phyloP scores from a whole-genome alignment of 2,113 vertebrate genomes.

The Nansenia antarctica region DNA sequence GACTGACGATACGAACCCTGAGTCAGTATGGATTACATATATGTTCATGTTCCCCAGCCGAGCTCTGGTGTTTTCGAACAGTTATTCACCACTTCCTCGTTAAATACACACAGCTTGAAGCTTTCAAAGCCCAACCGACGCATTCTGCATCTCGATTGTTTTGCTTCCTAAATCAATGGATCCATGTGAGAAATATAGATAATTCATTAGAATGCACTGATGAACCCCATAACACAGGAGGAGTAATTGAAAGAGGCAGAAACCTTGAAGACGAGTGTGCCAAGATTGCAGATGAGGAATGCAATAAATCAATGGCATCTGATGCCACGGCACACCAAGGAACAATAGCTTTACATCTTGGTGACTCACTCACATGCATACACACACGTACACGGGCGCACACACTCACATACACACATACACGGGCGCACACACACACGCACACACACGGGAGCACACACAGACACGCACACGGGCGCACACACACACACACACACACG shows the following conservation, averaged over 20 bases:
- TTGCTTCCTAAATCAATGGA: constrained; percentile 2
- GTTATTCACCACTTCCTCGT: too few species aligned
- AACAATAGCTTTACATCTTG: constrained; percentile 25
- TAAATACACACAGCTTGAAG: too few species aligned
- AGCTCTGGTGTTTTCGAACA: too few species aligned
- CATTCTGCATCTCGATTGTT: neutral
- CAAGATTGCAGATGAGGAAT: neutral
- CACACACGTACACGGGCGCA: too few species aligned
- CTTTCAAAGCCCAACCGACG: neutral
- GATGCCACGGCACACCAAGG: constrained; percentile 17
- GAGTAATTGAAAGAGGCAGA: constrained; percentile 15
- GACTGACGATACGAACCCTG: neutral
- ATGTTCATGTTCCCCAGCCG: neutral
- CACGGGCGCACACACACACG: neutral
- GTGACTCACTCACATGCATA: neutral
- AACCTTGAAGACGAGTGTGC: constrained; percentile 18
- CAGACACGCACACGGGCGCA: too few species aligned
- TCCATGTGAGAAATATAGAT: constrained; percentile 2
- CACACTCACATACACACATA: neutral
- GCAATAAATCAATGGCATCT: constrained; percentile 24
- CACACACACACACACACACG: neutral
- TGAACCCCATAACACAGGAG: constrained; percentile 9
- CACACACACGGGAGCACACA: too few species aligned
- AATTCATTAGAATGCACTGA: constrained; percentile 14
- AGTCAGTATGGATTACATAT: neutral